phyloP scores from a whole-genome alignment of 2,888 invertebrate genomes.

The Hybos culiciformis region DNA sequence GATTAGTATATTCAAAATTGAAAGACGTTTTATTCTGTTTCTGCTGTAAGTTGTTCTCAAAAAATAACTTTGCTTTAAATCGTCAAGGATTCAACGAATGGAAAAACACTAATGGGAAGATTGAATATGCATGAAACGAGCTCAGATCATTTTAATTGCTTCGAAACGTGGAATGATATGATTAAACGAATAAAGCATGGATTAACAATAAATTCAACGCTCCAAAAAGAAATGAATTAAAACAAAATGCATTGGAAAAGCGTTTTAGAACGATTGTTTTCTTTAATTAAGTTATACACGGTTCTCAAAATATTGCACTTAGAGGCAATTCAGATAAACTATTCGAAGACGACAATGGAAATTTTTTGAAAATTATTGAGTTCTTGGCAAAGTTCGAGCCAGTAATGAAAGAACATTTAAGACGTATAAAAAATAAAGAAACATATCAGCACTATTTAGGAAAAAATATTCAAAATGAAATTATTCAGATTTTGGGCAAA shows the following conservation, averaged over 20 bases:
- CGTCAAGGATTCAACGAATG: constrained; percentile 1
- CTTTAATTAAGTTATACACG: background rate
- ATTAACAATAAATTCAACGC: background rate
- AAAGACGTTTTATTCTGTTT: background rate
- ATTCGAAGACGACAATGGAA: constrained; percentile 1
- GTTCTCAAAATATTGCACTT: background rate
- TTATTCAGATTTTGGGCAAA: too few species aligned
- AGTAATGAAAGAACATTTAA: constrained; percentile 1
- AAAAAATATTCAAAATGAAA: background rate
- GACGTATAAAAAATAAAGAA: constrained; percentile 1
- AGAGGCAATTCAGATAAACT: background rate
- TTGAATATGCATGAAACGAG: constrained; percentile 1
- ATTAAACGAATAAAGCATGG: background rate
- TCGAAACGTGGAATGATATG: constrained; percentile 1
- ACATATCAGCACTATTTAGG: background rate
- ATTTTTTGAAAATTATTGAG: background rate
- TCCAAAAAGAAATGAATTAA: background rate
- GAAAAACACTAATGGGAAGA: constrained; percentile 1
- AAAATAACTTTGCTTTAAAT: background rate
- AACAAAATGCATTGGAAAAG: constrained; percentile 1
- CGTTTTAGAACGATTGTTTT: constrained; percentile 1
- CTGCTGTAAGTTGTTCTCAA: background rate
- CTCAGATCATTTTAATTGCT: background rate
- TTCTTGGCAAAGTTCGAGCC: constrained; percentile 1
- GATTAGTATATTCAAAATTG: background rate